Evolutionary conservation across 2,797 vertebrate genomes (phyloP).

Genomic region (Chelon auratus): DNA sequence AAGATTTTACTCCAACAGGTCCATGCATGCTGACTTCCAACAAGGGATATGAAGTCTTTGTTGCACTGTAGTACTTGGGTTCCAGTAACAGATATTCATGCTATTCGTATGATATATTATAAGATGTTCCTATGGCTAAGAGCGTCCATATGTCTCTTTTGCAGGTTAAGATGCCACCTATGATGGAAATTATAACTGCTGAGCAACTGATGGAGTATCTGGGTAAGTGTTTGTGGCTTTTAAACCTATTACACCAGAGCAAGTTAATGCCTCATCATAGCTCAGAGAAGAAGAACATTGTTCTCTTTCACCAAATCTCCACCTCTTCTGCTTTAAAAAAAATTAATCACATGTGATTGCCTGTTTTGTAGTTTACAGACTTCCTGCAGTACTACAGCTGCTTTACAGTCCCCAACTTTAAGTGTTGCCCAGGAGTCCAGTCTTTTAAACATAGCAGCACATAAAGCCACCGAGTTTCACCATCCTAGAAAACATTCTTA

Average conservation of each 20-base stretch:
- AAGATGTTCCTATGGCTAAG: background rate
- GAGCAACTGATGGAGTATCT: slow-evolving; percentile 99
- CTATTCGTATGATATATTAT: no score
- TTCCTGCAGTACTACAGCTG: background rate
- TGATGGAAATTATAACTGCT: slow-evolving; percentile 99
- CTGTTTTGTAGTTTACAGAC: background rate
- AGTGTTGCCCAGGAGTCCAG: slow-evolving; percentile 2
- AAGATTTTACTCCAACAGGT: slow-evolving; percentile 1
- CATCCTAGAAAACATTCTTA: slow-evolving; percentile 41
- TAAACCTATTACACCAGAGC: background rate
- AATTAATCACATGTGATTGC: background rate
- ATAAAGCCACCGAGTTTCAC: slow-evolving; percentile 16
- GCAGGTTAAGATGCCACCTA: slow-evolving; percentile 97
- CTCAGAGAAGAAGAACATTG: background rate
- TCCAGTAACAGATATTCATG: background rate
- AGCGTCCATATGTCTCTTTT: slow-evolving; percentile 61
- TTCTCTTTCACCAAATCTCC: background rate
- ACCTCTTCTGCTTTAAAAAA: no score
- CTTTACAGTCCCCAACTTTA: slow-evolving; percentile 2
- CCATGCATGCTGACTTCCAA: background rate
- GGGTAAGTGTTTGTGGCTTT: slow-evolving; percentile 84
- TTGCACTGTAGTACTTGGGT: background rate
- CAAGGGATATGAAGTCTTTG: background rate
- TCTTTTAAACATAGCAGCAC: slow-evolving; percentile 10
- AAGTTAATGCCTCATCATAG: background rate